A percentile compares a stretch with the other conserved stretches of the same genome.
Conservation (phyloP, 30 jellyfish, hydroid and myxozoan species). For the Hydractinia symbiolongicarpus region DNA sequence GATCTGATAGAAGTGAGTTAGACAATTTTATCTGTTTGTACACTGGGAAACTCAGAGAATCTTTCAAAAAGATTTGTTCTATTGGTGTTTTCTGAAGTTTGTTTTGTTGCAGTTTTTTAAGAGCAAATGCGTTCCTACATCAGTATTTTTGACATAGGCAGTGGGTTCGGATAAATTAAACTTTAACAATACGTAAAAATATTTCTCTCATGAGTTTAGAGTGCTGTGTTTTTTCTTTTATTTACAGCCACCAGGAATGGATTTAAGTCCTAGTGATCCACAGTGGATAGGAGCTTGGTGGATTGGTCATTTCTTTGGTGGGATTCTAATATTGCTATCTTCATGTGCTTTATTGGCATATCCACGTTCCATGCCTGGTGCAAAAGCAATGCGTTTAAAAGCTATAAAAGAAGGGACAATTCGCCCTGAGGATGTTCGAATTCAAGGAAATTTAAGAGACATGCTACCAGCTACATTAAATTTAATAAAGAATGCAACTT, state of each 20-base stretch:
- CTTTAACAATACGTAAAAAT: too few relatives aligned
- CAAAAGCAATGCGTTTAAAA: conserved; percentile 67
- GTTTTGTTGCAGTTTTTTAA: too few relatives aligned
- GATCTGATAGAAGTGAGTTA: conserved; percentile 81
- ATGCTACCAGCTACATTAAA: conserved; percentile 91
- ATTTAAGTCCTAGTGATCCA: conserved; percentile 94
- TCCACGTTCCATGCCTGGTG: conserved; percentile 98
- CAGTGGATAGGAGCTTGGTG: conserved; percentile 99
- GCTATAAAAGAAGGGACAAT: conserved; percentile 90
- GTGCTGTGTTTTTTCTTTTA: conserved; percentile 3
- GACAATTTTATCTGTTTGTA: background rate
- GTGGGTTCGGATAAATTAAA: too few relatives aligned
- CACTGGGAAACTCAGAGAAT: background rate
- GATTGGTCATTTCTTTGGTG: conserved; percentile 98
- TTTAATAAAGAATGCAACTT: conserved; percentile 76
- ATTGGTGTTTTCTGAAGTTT: too few relatives aligned
- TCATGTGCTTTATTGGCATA: conserved; percentile 93
- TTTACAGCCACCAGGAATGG: conserved; percentile 80
- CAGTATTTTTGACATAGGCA: background rate
- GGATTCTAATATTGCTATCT: conserved; percentile 66
- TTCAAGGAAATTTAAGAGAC: conserved; percentile 79
- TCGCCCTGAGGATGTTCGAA: conserved; percentile 84
- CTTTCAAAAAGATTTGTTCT: background rate
- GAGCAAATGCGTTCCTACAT: too few relatives aligned
- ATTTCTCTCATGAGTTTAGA: too few relatives aligned